Evolutionary conservation across 1,140 invertebrate genomes (phyloP).

Genomic region (Sitophilus oryzae): DNA sequence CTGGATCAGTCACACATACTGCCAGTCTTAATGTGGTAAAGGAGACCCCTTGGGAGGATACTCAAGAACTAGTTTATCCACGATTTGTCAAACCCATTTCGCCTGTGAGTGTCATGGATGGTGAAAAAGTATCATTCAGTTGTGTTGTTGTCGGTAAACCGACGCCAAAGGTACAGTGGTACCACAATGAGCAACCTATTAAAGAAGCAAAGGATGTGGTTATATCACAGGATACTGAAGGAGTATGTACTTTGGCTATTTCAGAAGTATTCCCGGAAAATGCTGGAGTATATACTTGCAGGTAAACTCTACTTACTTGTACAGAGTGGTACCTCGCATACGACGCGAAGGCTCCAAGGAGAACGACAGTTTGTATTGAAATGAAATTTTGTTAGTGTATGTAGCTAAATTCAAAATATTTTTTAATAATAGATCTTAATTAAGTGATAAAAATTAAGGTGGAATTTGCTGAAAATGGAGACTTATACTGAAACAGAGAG

Average conservation of each 20-base stretch:
- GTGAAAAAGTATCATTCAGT: slow-evolving; percentile 75
- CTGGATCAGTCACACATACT: slow-evolving; percentile 77
- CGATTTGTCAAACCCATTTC: slow-evolving; percentile 66
- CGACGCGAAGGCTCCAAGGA: too few relatives aligned
- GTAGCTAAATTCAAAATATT: too few relatives aligned
- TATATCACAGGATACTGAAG: slow-evolving; percentile 68
- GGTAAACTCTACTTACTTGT: too few relatives aligned
- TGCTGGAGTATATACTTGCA: slow-evolving; percentile 79
- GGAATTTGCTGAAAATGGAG: too few relatives aligned
- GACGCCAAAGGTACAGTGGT: slow-evolving; percentile 76
- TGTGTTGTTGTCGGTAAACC: slow-evolving; percentile 75
- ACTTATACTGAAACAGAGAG: too few relatives aligned
- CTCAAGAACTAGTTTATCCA: slow-evolving; percentile 62
- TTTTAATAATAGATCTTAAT: too few relatives aligned
- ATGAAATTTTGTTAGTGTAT: too few relatives aligned
- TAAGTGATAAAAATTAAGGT: too few relatives aligned
- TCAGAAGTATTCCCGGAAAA: slow-evolving; percentile 93
- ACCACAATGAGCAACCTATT: slow-evolving; percentile 65
- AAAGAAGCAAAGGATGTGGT: slow-evolving; percentile 73
- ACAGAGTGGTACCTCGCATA: too few relatives aligned
- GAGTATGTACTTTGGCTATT: slow-evolving; percentile 77
- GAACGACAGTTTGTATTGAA: too few relatives aligned
- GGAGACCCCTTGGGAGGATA: slow-evolving; percentile 53
- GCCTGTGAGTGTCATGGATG: slow-evolving; percentile 83
- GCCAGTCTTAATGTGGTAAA: slow-evolving; percentile 67